Evolutionary conservation across 2,888 invertebrate genomes (phyloP), one percentile per base, ranked within the genome.

Genomic region (Pachydiplax longipennis): DNA sequence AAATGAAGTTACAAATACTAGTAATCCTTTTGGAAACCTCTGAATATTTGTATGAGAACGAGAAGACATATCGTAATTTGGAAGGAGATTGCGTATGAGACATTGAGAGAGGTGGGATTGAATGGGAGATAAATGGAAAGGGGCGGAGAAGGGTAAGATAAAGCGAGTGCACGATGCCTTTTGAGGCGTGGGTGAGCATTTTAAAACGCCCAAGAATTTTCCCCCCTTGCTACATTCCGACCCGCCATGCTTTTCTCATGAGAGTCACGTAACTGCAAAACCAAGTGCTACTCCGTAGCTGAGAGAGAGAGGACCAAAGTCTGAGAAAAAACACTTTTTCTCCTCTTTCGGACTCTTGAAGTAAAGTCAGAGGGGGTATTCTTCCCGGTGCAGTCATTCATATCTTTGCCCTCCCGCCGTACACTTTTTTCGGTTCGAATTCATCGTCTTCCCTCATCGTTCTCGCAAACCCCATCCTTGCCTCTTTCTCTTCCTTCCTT

Each of bases 171-270:
- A 35, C 83, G 18, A 58, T 53, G 83, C 58, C 61, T 37, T 87
- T 40, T 73, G 61, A 87, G 87, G 61, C 61, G 35, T 22, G 87
- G 87, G 87, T 40, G 83, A 83, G 83, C 53, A 87, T 87, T 87
- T 87, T 61, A 37, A 87, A 65, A 65, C 87, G 83, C 35, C 53
- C 22, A 83, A 58, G 53, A 53, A 18, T 83, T 83, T 25, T 4
- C 35, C 61, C 61, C n/a, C 40, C 0, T 53, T n/a, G 31, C 61
- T 58, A 37, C 25, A 48, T 48, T 15, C 44, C 48, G 37, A 53
- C 18, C 25, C 18, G 12, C n/a, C 44, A 44, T 25, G 53, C 53
- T 53, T 83, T 83, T 31, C 61, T 65, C 65, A 87, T 61, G 87
- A 87, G 58, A 65, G 61, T 87, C 87, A 87, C 87, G 87, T 87